A percentile compares a stretch with the other conserved stretches of the same genome.
phyloP scores from a whole-genome alignment of 2,888 invertebrate species.

The Dascillus cervinus region DNA sequence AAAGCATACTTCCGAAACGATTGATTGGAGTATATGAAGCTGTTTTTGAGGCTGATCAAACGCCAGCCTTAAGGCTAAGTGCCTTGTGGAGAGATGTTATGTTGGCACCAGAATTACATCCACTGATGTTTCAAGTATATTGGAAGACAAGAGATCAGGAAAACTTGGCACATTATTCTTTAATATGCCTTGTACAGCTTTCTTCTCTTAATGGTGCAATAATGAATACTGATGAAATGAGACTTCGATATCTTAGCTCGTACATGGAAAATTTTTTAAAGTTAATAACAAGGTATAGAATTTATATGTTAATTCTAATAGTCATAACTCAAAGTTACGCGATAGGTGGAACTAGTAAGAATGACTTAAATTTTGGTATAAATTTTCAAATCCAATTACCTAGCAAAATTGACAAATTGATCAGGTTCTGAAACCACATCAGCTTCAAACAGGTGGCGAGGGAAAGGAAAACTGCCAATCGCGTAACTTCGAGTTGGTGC shows the following conservation, averaged over 20 bases:
- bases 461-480: neutral
- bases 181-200: constrained; percentile 77
- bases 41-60: constrained; percentile 60
- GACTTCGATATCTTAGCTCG: constrained; percentile 49
- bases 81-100: constrained; percentile 69
- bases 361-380: no score
- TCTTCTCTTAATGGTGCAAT: constrained; percentile 59
- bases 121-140: constrained; percentile 77
- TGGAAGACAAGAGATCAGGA: constrained; percentile 71
- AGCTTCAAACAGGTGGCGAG: no score
- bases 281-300: constrained; percentile 48
- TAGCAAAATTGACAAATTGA: no score
- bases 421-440: neutral
- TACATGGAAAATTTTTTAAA: constrained; percentile 56
- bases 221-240: constrained; percentile 43
- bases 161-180: constrained; percentile 66
- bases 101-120: constrained; percentile 62
- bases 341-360: no score
- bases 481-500: neutral
- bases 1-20: constrained; percentile 55
- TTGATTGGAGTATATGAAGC: constrained; percentile 64
- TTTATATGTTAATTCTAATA: no score
- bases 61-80: constrained; percentile 52
- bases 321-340: no score
- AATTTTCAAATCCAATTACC: no score